These are phyloP conservation scores for Chinchilla lanigera DNA, from an alignment of 2,113 vertebrate species.

Conservation along the genomic window DNA sequence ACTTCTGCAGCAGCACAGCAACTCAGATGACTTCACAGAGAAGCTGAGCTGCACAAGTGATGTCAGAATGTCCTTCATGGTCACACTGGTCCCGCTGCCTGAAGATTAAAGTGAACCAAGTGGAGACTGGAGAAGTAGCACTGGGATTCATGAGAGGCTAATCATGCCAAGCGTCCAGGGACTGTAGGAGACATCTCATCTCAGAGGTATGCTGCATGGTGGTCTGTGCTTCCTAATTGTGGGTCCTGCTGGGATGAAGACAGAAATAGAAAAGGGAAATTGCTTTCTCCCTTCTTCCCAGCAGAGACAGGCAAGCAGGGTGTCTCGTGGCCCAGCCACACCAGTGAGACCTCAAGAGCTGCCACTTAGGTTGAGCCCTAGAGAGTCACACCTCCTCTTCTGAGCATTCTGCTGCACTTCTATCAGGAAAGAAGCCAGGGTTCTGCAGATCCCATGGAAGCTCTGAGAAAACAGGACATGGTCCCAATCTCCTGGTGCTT, in stretches of 20 bases:
- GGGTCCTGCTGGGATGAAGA: not conserved
- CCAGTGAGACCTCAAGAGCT: not conserved
- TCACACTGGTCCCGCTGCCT: not conserved
- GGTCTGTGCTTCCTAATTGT: not conserved
- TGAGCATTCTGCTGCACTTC: not conserved
- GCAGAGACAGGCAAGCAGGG: accelerated
- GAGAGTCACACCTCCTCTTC: not conserved
- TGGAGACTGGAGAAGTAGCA: not conserved
- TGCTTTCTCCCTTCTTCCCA: not conserved
- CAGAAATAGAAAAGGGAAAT: not conserved
- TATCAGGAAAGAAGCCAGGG: not conserved
- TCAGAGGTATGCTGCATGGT: not conserved
- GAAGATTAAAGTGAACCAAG: not conserved
- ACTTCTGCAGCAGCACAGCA: not conserved
- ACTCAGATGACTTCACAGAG: not conserved
- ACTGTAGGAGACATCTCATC: not conserved
- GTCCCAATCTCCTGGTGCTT: not conserved
- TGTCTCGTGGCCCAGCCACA: not conserved
- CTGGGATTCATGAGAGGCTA: not conserved
- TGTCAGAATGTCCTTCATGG: not conserved
- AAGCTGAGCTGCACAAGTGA: not conserved
- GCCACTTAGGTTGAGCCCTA: not conserved
- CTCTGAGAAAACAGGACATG: not conserved
- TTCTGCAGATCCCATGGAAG: not conserved
- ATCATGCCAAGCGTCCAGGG: not conserved